phyloP scores from a whole-genome alignment of 2,797 vertebrate species.

The Borostomias antarcticus region DNA sequence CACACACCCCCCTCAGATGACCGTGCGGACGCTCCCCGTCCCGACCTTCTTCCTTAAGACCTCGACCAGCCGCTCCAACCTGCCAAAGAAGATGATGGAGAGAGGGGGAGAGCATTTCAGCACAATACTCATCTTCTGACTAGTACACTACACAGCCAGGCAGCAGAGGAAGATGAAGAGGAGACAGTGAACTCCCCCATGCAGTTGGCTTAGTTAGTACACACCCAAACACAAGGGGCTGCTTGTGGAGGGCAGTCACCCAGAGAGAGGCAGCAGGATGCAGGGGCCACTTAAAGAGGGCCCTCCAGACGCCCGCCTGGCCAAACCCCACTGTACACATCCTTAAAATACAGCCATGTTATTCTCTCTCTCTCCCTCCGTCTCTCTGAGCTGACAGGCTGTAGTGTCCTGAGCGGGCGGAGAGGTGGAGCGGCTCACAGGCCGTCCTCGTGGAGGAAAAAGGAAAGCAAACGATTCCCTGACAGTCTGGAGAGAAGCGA shows the following conservation, averaged over 20 bases:
- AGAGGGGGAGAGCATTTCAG: conserved; percentile 45
- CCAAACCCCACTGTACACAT: conserved; percentile 35
- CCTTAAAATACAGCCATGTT: conserved; percentile 22
- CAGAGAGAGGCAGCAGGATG: conserved; percentile 8
- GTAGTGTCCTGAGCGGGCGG: conserved; percentile 20
- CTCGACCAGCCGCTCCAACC: conserved; percentile 94
- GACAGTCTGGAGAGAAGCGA: conserved; percentile 5
- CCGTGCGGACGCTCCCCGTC: conserved; percentile 86
- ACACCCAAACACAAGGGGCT: conserved; percentile 15
- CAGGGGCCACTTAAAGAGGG: conserved; percentile 26
- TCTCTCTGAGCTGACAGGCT: conserved; percentile 23
- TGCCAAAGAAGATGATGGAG: conserved; percentile 67
- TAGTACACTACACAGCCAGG: conserved; percentile 57
- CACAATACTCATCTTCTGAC: not conserved
- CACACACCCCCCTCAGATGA: conserved; percentile 79
- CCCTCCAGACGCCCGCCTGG: conserved; percentile 19
- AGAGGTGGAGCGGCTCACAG: conserved; percentile 23
- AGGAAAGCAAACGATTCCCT: conserved; percentile 18
- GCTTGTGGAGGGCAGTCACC: conserved; percentile 14
- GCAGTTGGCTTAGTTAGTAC: not conserved
- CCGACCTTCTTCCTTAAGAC: conserved; percentile 97
- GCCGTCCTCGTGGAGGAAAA: conserved; percentile 16
- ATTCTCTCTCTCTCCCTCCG: not conserved
- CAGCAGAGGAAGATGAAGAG: conserved; percentile 50
- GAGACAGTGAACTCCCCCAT: conserved; percentile 32